Conservation (phyloP, 2,113 vertebrate genomes). For the Dicentrarchus labrax region DNA sequence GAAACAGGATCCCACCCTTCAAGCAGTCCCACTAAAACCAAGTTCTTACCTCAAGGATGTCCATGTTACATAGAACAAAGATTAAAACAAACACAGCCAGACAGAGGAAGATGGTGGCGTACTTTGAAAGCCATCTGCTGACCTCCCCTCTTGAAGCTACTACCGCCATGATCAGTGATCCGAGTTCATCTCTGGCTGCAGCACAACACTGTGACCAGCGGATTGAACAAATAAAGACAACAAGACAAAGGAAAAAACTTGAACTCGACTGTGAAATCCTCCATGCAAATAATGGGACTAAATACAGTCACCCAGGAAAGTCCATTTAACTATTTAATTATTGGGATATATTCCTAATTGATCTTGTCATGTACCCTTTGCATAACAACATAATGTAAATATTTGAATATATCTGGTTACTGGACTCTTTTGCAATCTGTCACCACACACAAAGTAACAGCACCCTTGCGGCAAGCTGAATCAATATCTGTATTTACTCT, state of each 20-base stretch:
- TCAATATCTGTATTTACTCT: neutral
- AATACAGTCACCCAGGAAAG: no score
- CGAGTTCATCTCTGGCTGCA: neutral
- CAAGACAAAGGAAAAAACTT: neutral
- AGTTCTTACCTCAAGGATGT: constrained; percentile 18
- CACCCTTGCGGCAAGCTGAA: neutral
- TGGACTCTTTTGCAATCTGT: neutral
- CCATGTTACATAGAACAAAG: neutral
- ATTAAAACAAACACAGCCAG: neutral
- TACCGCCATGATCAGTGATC: neutral
- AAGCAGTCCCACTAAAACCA: neutral
- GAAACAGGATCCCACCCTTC: neutral
- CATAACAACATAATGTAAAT: no score
- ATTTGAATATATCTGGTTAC: neutral
- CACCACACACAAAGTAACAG: neutral
- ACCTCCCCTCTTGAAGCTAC: neutral
- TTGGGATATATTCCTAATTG: no score
- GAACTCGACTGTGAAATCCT: neutral
- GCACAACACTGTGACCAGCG: neutral
- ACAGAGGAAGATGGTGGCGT: neutral
- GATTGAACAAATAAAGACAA: neutral
- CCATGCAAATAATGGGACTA: neutral
- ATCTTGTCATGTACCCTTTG: no score
- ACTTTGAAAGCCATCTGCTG: neutral
- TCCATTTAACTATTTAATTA: no score